Evolutionary conservation across 92 coral and sea anemone genomes (phyloP).

Genomic region (Bergia puertoricense): DNA sequence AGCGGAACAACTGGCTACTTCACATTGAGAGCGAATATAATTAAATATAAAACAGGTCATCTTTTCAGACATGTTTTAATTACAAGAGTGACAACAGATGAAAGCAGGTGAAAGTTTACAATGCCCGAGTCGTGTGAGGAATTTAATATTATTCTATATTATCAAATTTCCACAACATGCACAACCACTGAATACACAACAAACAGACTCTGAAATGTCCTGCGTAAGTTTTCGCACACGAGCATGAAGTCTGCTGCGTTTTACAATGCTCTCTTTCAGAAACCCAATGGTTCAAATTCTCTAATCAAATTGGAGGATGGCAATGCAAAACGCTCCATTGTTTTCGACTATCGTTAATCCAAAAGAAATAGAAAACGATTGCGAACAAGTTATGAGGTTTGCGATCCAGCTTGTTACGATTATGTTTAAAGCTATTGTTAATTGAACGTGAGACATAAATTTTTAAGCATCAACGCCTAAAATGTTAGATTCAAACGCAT

Average conservation of each 20-base stretch:
- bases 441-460: not conserved
- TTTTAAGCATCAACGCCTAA: not conserved
- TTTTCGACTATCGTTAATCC: not conserved
- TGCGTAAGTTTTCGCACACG: not conserved
- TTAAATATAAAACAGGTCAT: not conserved
- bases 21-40: not conserved
- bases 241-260: not conserved
- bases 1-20: not conserved
- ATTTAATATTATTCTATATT: not conserved
- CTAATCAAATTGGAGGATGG: not conserved
- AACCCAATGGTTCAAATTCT: not conserved
- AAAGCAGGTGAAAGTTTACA: constrained; percentile 7
- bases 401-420: not conserved
- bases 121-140: constrained; percentile 2
- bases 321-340: not conserved
- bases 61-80: not conserved
- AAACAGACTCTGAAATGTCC: not conserved
- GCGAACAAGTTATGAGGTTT: constrained; percentile 24
- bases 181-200: not conserved
- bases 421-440: not conserved
- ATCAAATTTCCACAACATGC: constrained; percentile 14
- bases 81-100: constrained; percentile 19
- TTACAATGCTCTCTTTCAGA: not conserved
- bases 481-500: not conserved
- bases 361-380: constrained; percentile 9